Evolutionary conservation across 2,888 invertebrate genomes (phyloP), one percentile per base, ranked within the genome.

Genomic region (Seira ritae): DNA sequence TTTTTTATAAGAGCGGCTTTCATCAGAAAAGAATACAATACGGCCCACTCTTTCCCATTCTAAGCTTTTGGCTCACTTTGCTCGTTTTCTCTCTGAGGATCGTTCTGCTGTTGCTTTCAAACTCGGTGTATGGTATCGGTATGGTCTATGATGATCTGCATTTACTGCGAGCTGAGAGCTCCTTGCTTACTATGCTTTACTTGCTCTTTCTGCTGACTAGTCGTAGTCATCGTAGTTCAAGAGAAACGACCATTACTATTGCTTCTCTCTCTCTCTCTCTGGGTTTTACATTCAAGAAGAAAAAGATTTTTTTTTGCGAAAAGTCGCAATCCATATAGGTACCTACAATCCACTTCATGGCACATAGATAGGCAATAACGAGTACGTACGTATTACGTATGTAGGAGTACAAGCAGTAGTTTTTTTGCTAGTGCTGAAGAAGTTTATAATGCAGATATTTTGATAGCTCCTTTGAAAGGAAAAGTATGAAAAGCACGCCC

Each of bases 401-500:
- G 20, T 19, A 50, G 20, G 50, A 37, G 68, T 42, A n/a, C 15
- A 12, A 8, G 12, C 31, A 17, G 62, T 23, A 12, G 66, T 23
- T 62, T 15, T 31, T 72, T 74, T 65, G 10, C 46, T 66, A 73
- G 55, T 31, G 3, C 2, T 4, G 8, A 31, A 31, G 2, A 55
- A n/a, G 55, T 55, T 55, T 55, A 55, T 55, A 62, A 20, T 62
- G 62, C 62, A 62, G 62, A 62, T 62, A 62, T 62, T 62, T 15
- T 62, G 62, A 62, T n/a, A 20, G 22, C 62, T 20, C 62, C 62
- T 62, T 62, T 62, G 8, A 19, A 55, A 55, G 17, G 55, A 10
- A 19, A 75, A 67, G 60, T 75, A 50, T 68, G 77, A 77, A 75
- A 82, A 82, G 82, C 82, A 82, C 77, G 82, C 82, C 82, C 77